Evolutionary conservation across 2,888 invertebrate genomes (phyloP), one percentile per base, ranked within the genome.

Genomic region (Stramonita haemastoma): DNA sequence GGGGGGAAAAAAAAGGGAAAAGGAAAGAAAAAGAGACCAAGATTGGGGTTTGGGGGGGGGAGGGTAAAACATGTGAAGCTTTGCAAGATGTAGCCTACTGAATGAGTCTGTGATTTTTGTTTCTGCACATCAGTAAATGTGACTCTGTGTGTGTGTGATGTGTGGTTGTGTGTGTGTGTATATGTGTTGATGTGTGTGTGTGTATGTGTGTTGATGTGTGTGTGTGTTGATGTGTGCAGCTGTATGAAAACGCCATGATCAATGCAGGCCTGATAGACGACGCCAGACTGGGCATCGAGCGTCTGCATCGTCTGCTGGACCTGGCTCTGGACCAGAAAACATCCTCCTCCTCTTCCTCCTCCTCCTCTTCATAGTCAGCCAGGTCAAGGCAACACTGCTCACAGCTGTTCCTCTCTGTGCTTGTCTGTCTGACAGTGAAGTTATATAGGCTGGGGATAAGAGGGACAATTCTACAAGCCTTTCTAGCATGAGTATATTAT

Each of bases 161-260:
- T 46, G 46, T 46, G 46, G 2, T 46, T 46, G 13, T 77, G n/a
- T n/a, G 29, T 66, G 11, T 13, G 29, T 77, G 26, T 13, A 13
- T 66, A 13, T 66, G 66, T 66, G 66, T 13, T 2, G 11, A 26
- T 66, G n/a, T 22, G 73, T 29, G 73, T 77, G 73, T 13, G 73
- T 29, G 73, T 13, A 29, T 29, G 36, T 22, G 81, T 26, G 36
- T 22, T 32, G 6, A 34, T 36, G 81, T 22, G 81, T 81, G 81
- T 36, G 32, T 77, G 77, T 57, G 29, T 85, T 0, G 57, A 15
- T 86, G 57, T 86, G 96, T 97, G 90, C 95, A 98, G 97, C 96
- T 99, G 77, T 99, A 99, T 96, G 97, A 97, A 90, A 99, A 99
- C 96, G 98, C 99, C 0, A 98, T 99, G 98, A 98, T 99, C 19